A percentile compares a stretch with the other conserved stretches of the same genome.
These are phyloP conservation scores for Platalea minor DNA, from an alignment of 2,797 vertebrate species.

Conservation along the genomic window DNA sequence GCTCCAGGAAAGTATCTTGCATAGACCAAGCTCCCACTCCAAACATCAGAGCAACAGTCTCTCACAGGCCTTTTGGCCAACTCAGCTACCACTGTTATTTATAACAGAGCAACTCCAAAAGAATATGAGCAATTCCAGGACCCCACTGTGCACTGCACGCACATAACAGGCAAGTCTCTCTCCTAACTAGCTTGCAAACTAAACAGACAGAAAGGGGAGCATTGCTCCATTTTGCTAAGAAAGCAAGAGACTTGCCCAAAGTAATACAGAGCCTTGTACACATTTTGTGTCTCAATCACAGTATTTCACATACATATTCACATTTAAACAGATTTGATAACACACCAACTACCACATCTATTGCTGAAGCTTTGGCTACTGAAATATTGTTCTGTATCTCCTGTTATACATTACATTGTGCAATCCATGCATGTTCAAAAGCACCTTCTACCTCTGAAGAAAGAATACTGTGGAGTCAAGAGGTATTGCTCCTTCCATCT, in stretches of 20 bases:
- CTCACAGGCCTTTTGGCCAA: neutral
- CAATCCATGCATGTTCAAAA: accelerated
- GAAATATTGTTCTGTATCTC: neutral
- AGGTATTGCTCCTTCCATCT: neutral
- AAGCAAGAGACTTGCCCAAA: neutral
- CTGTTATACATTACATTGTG: accelerated
- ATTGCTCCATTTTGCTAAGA: neutral
- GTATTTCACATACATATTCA: neutral
- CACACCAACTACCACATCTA: neutral
- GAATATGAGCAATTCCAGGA: neutral
- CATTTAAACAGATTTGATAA: neutral
- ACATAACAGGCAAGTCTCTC: neutral
- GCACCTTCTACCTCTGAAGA: neutral
- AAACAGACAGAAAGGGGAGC: neutral
- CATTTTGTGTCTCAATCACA: accelerated
- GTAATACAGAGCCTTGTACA: neutral
- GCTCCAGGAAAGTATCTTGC: neutral
- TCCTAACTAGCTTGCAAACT: neutral
- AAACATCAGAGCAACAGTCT: neutral
- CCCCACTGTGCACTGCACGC: accelerated
- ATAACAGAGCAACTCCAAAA: neutral
- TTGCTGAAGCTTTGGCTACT: neutral
- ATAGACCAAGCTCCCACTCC: neutral
- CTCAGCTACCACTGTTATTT: no score
- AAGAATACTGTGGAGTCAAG: neutral